Base-by-base conservation (phyloP, 2,888 invertebrate species). In the Xestobium rufovillosum region DNA sequence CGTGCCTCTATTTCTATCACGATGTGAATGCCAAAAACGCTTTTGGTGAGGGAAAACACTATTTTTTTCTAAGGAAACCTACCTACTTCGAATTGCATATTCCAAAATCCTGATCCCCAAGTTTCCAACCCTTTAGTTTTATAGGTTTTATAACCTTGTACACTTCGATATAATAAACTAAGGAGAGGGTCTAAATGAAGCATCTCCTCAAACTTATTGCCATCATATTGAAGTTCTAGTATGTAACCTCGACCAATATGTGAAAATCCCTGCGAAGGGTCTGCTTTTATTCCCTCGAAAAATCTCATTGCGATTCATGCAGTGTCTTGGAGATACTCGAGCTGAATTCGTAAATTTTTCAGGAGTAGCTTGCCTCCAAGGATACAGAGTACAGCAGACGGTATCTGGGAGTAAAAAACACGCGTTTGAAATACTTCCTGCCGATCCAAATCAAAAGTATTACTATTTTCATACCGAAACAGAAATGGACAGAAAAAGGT, bases 401-500 rank as follows among this genome's bases (percentile, higher is more conserved):
- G 78, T 82, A 16, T 76, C 83, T 3, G 83, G 86, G n/a, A 86
- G 86, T 32, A 87, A 88, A 66, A 90, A 90, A 62, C 85, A 83
- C 62, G 87, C 90, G 11, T 95, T 95, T 63, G 90, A 90, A 67
- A 78, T 92, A 38, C 76, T 87, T 61, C 91, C 95, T 33, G 84
- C 90, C 1, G 90, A 91, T 55, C 73, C 83, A 1, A 83, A 81
- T 50, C 83, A 91, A 61, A 77, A 89, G 54, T 86, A 85, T 61
- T 92, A 89, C 62, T 89, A 85, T 63, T 92, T 95, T 69, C 84
- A 87, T 60, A 86, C 92, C 0, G 94, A 95, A 59, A 85, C 90
- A 8, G 94, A 95, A 66, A 86, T 90, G 73, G 95, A 95, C 59
- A 87, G 86, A 62, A 90, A 90, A 70, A 80, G 92, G 94, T 92